Base-by-base conservation (phyloP, 1,140 invertebrate genomes). In the Bombus fervidus region DNA sequence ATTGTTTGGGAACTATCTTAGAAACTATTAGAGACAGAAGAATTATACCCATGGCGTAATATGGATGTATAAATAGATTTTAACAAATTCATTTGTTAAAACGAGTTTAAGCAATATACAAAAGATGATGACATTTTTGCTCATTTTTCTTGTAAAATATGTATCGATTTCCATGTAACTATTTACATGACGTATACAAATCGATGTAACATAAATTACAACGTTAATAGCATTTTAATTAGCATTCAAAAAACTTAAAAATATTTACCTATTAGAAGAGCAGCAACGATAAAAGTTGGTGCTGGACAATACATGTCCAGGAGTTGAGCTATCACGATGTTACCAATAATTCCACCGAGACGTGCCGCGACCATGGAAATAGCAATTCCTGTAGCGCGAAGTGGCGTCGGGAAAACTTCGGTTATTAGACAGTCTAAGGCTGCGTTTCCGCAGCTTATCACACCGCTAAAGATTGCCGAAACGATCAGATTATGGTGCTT, bases 391-490 rank as follows among this genome's bases (percentile, higher is more conserved):
- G 98, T 98, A 47, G 97, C 97, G 89, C 98, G 97, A 90, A 98
- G 95, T 95, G 98, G 97, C 53, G 98, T 98, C n/a, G 98, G 98
- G 93, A 98, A 98, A 85, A 98, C 97, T 95, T 98, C 98, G 41
- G 98, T 98, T 91, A 98, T 98, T 83, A 98, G 96, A 94, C 98
- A 98, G 95, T 98, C 98, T 34, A 98, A 95, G 1, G 98, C 98
- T 25, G 98, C 98, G 94, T 98, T 98, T 76, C 98, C 98, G 93
- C 98, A 98, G 80, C 97, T 98, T 85, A 98, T 98, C 69, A 98
- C 98, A 69, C 97, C 97, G 90, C 97, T 98, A 94, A 98, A 98
- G 87, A 98, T 96, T 43, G 98, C 98, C 86, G 97, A 98, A 71
- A 98, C 97, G 69, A 98, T 96, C 68, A 98, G 95, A 95, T 98